Conservation (phyloP, 2,888 invertebrate genomes). For the Apamea crenata region DNA sequence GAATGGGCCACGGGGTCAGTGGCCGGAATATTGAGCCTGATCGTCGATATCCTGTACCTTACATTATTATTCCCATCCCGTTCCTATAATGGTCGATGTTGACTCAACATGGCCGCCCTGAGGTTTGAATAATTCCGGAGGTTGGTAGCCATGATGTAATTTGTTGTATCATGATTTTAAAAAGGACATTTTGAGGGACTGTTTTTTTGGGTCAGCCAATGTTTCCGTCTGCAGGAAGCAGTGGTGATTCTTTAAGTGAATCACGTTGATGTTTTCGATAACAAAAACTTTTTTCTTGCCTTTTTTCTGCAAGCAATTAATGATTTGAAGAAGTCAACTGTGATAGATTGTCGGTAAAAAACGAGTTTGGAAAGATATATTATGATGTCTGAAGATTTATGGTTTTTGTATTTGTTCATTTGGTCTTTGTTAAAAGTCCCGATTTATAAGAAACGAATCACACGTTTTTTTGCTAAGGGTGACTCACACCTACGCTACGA, state of each 20-base stretch:
- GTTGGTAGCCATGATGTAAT: constrained; percentile 40
- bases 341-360: neutral
- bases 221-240: neutral
- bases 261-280: neutral
- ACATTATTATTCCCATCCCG: constrained; percentile 60
- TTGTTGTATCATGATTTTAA: constrained; percentile 22
- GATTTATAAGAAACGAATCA: neutral
- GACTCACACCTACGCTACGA: neutral
- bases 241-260: neutral
- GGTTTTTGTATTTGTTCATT: neutral
- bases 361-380: neutral
- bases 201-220: constrained; percentile 22
- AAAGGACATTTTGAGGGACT: constrained; percentile 15
- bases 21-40: constrained; percentile 73
- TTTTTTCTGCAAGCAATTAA: neutral
- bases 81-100: constrained; percentile 31
- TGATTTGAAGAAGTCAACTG: neutral
- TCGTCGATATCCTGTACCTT: constrained; percentile 76
- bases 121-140: constrained; percentile 40
- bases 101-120: neutral
- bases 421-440: neutral
- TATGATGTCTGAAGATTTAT: neutral
- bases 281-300: neutral
- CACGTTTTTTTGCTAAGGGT: neutral
- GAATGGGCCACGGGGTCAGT: constrained; percentile 56